phyloP scores from a whole-genome alignment of 2,113 vertebrate species.

The Microtus oregoni region DNA sequence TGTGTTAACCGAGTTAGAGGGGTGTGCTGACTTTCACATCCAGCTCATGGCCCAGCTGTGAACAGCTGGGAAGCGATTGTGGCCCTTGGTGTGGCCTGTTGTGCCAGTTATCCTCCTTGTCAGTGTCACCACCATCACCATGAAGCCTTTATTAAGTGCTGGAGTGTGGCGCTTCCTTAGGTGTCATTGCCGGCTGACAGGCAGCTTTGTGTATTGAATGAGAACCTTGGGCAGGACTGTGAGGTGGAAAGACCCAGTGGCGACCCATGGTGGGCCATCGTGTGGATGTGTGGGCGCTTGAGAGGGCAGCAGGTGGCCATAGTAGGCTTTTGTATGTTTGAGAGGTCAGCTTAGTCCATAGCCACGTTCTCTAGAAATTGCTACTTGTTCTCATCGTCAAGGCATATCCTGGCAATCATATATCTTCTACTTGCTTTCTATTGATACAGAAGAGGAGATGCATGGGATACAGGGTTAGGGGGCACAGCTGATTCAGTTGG shows the following conservation, averaged over 20 bases:
- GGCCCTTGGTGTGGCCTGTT: constrained; percentile 29
- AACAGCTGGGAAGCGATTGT: constrained; percentile 28
- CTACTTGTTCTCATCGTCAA: neutral
- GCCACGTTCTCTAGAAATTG: neutral
- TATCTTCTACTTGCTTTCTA: neutral
- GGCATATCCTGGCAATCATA: neutral
- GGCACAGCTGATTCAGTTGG: neutral
- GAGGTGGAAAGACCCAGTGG: neutral
- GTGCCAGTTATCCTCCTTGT: neutral
- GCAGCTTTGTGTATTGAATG: constrained; percentile 52
- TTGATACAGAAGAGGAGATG: neutral
- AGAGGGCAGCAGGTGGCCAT: neutral
- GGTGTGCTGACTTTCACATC: constrained; percentile 7
- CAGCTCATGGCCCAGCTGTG: neutral
- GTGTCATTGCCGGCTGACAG: constrained; percentile 46
- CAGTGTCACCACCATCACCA: constrained; percentile 6
- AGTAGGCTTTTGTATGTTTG: neutral
- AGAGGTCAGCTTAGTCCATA: neutral
- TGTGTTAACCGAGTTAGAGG: neutral
- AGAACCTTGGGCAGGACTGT: neutral
- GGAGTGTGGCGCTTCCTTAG: neutral
- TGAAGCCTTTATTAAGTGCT: constrained; percentile 61
- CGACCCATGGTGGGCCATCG: neutral
- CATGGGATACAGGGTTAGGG: too few relatives aligned
- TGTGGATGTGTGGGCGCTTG: accelerated